A percentile compares a stretch with the other conserved stretches of the same genome.
Conservation (phyloP, 2,797 vertebrate genomes). For the Peromyscus eremicus region DNA sequence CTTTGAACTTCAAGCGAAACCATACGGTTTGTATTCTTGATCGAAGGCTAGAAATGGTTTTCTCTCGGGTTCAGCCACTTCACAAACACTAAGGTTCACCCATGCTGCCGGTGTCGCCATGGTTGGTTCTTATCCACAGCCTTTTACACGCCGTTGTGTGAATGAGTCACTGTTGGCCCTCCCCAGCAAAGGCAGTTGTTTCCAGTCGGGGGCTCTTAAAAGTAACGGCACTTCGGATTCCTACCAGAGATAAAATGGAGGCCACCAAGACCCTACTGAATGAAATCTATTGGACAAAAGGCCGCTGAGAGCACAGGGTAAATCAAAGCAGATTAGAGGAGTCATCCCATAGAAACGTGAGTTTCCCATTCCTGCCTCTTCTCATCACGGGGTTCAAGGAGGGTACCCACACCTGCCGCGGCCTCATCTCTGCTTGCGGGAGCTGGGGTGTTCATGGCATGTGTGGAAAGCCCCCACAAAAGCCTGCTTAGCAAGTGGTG, state of each 20-base stretch:
- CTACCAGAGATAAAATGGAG: background rate
- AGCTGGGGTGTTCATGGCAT: background rate
- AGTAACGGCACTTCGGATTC: background rate
- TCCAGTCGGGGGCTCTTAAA: background rate
- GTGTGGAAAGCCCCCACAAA: background rate
- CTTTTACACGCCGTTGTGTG: background rate
- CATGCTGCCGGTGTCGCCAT: too few relatives aligned
- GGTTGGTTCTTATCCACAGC: background rate
- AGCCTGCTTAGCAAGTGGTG: background rate
- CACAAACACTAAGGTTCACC: background rate
- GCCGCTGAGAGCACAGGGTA: background rate
- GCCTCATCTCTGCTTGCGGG: background rate
- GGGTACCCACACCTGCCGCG: background rate
- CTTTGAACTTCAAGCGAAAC: constrained; percentile 19
- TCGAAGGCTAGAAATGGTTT: background rate
- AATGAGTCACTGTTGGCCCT: background rate
- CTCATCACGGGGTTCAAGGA: background rate
- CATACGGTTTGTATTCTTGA: background rate
- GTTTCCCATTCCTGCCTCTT: background rate
- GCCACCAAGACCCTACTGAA: background rate
- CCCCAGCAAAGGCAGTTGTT: background rate
- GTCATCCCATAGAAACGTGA: background rate
- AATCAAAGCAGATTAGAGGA: background rate
- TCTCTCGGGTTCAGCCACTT: background rate
- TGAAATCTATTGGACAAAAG: constrained; percentile 16